Evolutionary conservation across 2,797 vertebrate genomes (phyloP).

Genomic region (Oceanodroma leucorhoa): DNA sequence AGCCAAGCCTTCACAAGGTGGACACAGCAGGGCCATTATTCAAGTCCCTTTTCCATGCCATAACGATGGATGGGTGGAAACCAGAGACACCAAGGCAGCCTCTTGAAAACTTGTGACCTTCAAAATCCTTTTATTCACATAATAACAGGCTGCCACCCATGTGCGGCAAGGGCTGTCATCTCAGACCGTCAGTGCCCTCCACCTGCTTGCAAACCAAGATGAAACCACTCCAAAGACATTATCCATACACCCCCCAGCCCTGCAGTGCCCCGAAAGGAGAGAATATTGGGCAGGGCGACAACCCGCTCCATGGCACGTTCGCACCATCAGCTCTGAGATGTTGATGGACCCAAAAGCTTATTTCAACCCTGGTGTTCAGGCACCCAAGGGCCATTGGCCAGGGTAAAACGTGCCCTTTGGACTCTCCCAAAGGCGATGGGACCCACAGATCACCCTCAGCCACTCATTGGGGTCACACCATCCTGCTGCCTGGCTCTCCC

Average conservation of each 20-base stretch:
- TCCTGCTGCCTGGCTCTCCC: neutral
- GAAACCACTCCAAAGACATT: neutral
- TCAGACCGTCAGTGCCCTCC: neutral
- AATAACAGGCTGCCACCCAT: constrained; percentile 67
- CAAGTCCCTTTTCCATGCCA: neutral
- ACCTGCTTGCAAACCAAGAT: neutral
- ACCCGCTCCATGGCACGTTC: neutral
- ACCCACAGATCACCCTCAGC: neutral
- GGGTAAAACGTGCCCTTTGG: rapidly evolving
- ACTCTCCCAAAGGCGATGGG: neutral
- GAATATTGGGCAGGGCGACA: rapidly evolving
- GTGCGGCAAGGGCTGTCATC: constrained; percentile 57
- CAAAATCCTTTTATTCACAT: constrained; percentile 70
- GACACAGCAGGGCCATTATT: neutral
- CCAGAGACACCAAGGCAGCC: neutral
- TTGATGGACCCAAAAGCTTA: neutral
- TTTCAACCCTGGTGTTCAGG: neutral
- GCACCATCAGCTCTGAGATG: neutral
- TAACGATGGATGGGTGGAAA: neutral
- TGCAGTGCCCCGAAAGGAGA: neutral
- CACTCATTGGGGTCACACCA: rapidly evolving
- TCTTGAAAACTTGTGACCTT: constrained; percentile 59
- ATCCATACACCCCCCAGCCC: neutral
- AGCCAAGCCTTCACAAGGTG: neutral
- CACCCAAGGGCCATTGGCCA: rapidly evolving